phyloP scores from a whole-genome alignment of 2,113 vertebrate genomes.

The Barbus barbus region DNA sequence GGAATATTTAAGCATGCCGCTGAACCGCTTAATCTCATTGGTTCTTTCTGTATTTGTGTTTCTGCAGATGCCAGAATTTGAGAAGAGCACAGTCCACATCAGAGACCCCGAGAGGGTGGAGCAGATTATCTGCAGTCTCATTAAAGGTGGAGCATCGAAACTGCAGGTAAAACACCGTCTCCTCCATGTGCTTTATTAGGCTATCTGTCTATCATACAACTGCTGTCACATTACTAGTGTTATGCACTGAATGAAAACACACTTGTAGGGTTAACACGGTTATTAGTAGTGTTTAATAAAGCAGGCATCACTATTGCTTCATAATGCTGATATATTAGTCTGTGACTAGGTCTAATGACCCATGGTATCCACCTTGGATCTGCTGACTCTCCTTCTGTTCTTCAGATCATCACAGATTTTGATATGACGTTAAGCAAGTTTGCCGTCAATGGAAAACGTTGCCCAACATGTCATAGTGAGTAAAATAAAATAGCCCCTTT shows the following conservation, averaged over 20 bases:
- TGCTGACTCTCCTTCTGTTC: constrained; percentile 9
- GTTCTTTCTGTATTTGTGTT: not conserved
- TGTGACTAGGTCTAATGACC: not conserved
- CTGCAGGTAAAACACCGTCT: constrained; percentile 84
- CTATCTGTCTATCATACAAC: too few relatives aligned
- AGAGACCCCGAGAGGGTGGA: constrained; percentile 90
- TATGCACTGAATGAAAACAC: not conserved
- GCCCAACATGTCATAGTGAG: constrained; percentile 96
- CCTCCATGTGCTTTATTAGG: too few relatives aligned
- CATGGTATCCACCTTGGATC: not conserved
- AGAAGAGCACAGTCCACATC: constrained; percentile 91
- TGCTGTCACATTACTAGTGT: not conserved
- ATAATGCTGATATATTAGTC: not conserved
- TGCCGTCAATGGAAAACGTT: constrained; percentile 89
- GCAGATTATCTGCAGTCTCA: constrained; percentile 93
- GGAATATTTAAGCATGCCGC: not conserved
- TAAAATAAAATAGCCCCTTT: constrained; percentile 43
- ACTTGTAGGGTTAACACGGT: not conserved
- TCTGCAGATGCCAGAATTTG: constrained; percentile 95
- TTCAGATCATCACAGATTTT: constrained; percentile 97
- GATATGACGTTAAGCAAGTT: constrained; percentile 99
- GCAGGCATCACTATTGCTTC: not conserved
- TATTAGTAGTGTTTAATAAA: not conserved
- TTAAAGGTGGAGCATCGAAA: constrained; percentile 94
- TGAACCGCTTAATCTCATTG: not conserved